Conservation (phyloP, 2,888 invertebrate genomes). For the Oscheius sp. region DNA sequence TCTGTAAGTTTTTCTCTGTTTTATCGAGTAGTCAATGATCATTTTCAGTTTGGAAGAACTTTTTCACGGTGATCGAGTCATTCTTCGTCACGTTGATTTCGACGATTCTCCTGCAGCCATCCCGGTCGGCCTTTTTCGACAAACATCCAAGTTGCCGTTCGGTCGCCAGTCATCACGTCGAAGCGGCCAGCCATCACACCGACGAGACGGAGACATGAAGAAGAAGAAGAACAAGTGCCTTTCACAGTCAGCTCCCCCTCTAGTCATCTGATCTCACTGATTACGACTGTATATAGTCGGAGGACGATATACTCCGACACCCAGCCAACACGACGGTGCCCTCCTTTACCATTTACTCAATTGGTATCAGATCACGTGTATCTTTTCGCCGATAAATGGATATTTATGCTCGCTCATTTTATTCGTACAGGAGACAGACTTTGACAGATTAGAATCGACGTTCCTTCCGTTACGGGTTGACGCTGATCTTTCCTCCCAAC, state of each 20-base stretch:
- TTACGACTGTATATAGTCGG: slow-evolving; percentile 3
- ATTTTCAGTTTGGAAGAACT: slow-evolving; percentile 70
- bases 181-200: slow-evolving; percentile 22
- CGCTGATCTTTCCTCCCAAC: not conserved
- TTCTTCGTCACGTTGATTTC: slow-evolving; percentile 69
- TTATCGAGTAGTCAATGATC: not conserved
- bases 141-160: slow-evolving; percentile 60
- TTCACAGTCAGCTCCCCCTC: not conserved
- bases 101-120: slow-evolving; percentile 66
- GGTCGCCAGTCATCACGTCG: slow-evolving; percentile 36
- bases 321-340: slow-evolving; percentile 28
- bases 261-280: slow-evolving; percentile 31
- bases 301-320: not conserved
- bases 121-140: slow-evolving; percentile 62
- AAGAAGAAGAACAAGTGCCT: not conserved
- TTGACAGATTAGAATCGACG: too few species aligned
- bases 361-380: slow-evolving; percentile 32
- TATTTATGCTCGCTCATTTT: slow-evolving; percentile 20
- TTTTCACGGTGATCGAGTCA: slow-evolving; percentile 67
- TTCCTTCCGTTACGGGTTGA: not conserved
- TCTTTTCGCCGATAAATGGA: slow-evolving; percentile 23
- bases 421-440: too few species aligned
- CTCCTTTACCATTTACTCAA: not conserved
- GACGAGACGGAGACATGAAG: slow-evolving; percentile 35
- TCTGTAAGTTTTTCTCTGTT: slow-evolving; percentile 44